These are phyloP conservation scores for Pyrrhia umbra DNA, from an alignment of 2,888 invertebrate species.

Conservation along the genomic window DNA sequence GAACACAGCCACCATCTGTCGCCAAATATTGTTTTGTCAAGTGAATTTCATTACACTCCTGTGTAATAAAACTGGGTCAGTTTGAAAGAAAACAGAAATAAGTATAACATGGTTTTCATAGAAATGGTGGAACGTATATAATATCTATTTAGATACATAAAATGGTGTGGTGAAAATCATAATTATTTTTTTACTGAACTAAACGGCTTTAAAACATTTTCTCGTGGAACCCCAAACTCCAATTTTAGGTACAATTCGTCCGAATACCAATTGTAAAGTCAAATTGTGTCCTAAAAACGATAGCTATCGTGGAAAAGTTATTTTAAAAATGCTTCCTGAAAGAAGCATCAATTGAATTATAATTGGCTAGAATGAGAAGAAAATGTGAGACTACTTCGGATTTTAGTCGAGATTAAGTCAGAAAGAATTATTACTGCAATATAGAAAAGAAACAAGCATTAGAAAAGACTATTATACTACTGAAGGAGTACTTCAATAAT, in stretches of 20 bases:
- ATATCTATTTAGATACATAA: too few relatives aligned
- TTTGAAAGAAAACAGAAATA: too few relatives aligned
- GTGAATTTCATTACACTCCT: too few relatives aligned
- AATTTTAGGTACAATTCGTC: neutral
- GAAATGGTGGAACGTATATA: too few relatives aligned
- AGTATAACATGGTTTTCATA: too few relatives aligned
- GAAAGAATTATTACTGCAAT: neutral
- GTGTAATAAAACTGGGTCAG: too few relatives aligned
- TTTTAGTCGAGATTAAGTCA: neutral
- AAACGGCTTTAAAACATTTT: neutral
- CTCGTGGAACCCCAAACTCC: neutral
- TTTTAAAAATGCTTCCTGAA: conserved; percentile 21
- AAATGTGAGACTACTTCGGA: neutral
- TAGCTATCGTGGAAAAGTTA: conserved; percentile 10
- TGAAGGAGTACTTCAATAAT: too few relatives aligned
- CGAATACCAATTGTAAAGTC: conserved; percentile 27
- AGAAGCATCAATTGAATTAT: conserved; percentile 27
- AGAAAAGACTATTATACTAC: too few relatives aligned
- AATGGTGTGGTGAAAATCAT: too few relatives aligned
- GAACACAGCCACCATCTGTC: too few relatives aligned
- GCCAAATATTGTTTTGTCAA: too few relatives aligned
- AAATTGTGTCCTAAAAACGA: conserved; percentile 31
- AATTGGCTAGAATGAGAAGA: conserved; percentile 14
- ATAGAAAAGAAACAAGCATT: neutral
- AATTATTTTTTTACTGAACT: too few relatives aligned